Evolutionary conservation across 2,888 invertebrate species (phyloP).

Genomic region (Xylota sylvarum): DNA sequence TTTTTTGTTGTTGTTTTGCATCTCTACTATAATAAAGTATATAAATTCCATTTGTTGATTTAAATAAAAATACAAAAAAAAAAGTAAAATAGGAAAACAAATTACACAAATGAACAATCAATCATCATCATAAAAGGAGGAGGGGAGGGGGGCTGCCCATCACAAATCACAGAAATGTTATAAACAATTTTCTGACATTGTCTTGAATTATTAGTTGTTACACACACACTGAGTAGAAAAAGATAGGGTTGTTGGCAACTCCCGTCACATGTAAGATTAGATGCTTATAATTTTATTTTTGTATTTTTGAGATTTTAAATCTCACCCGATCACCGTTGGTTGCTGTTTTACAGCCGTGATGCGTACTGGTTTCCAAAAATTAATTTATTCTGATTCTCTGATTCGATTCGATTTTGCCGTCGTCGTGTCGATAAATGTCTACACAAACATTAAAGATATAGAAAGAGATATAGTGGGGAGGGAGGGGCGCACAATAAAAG

Average conservation of each 20-base stretch:
- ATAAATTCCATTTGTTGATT: slow-evolving; percentile 62
- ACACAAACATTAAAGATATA: neutral
- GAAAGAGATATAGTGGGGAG: slow-evolving; percentile 9
- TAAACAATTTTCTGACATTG: slow-evolving; percentile 68
- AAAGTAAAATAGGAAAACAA: slow-evolving; percentile 42
- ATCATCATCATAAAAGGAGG: slow-evolving; percentile 43
- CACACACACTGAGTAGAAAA: slow-evolving; percentile 63
- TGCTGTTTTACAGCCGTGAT: slow-evolving; percentile 70
- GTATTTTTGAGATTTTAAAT: slow-evolving; percentile 56
- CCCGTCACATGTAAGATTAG: slow-evolving; percentile 44
- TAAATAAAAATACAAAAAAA: slow-evolving; percentile 56
- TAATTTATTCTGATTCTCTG: slow-evolving; percentile 31
- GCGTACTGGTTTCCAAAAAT: slow-evolving; percentile 51
- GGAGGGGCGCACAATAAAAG: slow-evolving; percentile 1
- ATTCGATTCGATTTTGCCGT: slow-evolving; percentile 44
- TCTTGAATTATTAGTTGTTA: slow-evolving; percentile 48
- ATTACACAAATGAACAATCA: slow-evolving; percentile 51
- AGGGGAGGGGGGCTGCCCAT: slow-evolving; percentile 64
- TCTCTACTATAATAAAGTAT: slow-evolving; percentile 57
- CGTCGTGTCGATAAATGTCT: slow-evolving; percentile 16
- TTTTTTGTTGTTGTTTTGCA: slow-evolving; percentile 35
- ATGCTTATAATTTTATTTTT: slow-evolving; percentile 36
- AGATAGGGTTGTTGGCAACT: slow-evolving; percentile 29
- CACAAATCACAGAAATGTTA: slow-evolving; percentile 74
- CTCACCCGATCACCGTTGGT: slow-evolving; percentile 60